Percentiles rank a stretch among this genome's conserved stretches.
phyloP scores from a whole-genome alignment of 2,888 invertebrate genomes.

The Chrysina gloriosa region DNA sequence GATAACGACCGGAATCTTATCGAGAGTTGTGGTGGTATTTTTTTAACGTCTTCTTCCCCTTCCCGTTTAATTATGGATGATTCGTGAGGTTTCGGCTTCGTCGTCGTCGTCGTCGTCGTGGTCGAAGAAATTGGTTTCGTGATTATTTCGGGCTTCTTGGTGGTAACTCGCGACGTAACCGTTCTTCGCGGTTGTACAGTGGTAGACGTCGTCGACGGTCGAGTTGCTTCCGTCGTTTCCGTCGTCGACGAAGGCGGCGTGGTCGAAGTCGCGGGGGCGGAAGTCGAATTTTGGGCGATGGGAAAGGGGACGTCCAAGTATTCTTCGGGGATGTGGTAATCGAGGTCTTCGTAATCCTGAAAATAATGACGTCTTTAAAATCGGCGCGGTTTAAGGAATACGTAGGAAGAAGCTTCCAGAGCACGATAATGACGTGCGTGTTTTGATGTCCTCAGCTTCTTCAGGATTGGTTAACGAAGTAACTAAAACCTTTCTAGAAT shows the following conservation, averaged over 20 bases:
- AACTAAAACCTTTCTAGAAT: no score
- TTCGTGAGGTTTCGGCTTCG: not conserved
- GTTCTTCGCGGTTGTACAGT: slow-evolving; percentile 10
- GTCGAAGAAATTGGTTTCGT: slow-evolving; percentile 48
- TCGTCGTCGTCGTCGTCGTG: slow-evolving; percentile 23
- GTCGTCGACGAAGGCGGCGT: not conserved
- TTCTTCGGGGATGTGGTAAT: slow-evolving; percentile 76
- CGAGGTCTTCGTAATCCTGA: slow-evolving; percentile 77
- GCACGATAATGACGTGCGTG: no score
- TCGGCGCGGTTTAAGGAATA: no score
- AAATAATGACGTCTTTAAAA: no score
- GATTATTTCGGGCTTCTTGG: slow-evolving; percentile 50
- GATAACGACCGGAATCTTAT: slow-evolving; percentile 31
- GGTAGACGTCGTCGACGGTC: slow-evolving; percentile 69
- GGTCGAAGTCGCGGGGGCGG: not conserved
- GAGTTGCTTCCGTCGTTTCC: slow-evolving; percentile 57
- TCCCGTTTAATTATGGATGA: not conserved
- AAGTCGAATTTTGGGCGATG: slow-evolving; percentile 73
- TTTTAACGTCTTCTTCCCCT: slow-evolving; percentile 20
- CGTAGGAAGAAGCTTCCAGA: no score
- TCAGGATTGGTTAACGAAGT: no score
- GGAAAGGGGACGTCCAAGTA: slow-evolving; percentile 62
- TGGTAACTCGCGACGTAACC: slow-evolving; percentile 51
- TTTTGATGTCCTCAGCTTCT: no score
- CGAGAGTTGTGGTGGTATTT: not conserved